phyloP scores from a whole-genome alignment of 2,113 vertebrate species.

The Mandrillus leucophaeus region DNA sequence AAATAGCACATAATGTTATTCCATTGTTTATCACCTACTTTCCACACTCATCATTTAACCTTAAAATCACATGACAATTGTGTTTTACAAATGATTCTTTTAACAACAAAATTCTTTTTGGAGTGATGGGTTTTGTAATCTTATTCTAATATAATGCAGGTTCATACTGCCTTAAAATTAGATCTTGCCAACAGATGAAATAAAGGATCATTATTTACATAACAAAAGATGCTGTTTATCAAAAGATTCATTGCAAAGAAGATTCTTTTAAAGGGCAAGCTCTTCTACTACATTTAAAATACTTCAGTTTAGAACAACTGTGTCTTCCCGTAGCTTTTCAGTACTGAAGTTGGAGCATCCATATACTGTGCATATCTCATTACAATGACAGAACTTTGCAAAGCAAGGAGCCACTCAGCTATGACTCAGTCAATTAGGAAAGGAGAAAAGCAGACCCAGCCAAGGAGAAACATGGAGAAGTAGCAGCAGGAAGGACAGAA shows the following conservation, averaged over 20 bases:
- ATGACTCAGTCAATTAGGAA: conserved; percentile 8
- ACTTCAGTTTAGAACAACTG: not conserved
- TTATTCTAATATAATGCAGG: not conserved
- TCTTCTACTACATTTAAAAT: conserved; percentile 12
- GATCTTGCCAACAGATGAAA: conserved; percentile 24
- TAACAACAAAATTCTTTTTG: not conserved
- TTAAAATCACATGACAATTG: not conserved
- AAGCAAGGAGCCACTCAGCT: not conserved
- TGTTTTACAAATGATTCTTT: not conserved
- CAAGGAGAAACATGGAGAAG: not conserved
- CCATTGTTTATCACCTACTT: not conserved
- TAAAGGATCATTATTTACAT: conserved; percentile 14
- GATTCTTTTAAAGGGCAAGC: not conserved
- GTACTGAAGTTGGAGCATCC: not conserved
- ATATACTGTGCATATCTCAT: not conserved
- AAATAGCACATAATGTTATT: not conserved
- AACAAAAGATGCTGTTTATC: conserved; percentile 46
- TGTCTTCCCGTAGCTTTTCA: not conserved
- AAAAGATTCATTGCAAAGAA: conserved; percentile 10
- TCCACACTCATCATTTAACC: not conserved
- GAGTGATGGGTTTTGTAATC: not conserved
- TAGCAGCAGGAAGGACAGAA: not conserved
- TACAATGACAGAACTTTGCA: conserved; percentile 18
- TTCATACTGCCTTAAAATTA: conserved; percentile 43
- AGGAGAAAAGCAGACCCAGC: not conserved